Evolutionary conservation across 1,140 invertebrate genomes (phyloP).

Genomic region (Ceratosolen fusciceps): DNA sequence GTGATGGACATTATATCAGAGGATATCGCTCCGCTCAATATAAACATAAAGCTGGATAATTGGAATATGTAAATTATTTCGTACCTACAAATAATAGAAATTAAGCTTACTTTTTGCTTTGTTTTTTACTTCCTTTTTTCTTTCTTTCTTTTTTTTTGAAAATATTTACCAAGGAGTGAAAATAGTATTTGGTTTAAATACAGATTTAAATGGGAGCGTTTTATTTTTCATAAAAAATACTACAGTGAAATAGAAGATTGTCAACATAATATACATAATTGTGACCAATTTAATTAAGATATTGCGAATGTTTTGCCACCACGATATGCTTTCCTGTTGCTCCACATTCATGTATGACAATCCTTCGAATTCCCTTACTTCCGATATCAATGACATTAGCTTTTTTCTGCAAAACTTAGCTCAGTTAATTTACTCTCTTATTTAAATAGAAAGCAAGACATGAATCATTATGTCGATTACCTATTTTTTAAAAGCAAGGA

Average conservation of each 20-base stretch:
- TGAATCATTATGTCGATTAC: neutral
- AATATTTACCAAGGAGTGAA: constrained; percentile 19
- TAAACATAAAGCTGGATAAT: neutral
- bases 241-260: neutral
- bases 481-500: neutral
- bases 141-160: neutral
- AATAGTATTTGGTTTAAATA: neutral
- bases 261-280: neutral
- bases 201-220: neutral
- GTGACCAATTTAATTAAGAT: neutral
- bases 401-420: neutral
- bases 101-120: neutral
- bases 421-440: neutral
- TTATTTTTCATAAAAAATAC: neutral
- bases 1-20: neutral
- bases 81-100: neutral
- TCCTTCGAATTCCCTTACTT: neutral
- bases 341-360: neutral
- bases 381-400: neutral
- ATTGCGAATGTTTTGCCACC: neutral
- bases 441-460: no score
- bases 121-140: no score
- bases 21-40: neutral
- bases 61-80: neutral
- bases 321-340: neutral